A percentile compares a stretch with the other conserved stretches of the same genome.
Conservation (phyloP, 2,888 invertebrate species). For the Beris chalybata region DNA sequence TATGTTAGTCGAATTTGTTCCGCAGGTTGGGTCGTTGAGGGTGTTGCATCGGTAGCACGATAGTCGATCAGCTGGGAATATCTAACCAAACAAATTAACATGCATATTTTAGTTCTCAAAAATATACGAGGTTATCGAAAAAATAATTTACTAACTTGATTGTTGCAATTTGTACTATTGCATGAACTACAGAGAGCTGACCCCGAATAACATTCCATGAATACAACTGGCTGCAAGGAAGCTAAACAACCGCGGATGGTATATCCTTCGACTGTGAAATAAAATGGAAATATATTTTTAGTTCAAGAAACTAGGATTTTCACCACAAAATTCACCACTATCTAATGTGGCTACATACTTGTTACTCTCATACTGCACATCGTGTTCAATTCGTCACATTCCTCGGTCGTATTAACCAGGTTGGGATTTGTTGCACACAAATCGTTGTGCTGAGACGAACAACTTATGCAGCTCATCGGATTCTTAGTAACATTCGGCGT, state of each 20-base stretch:
- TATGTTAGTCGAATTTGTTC: too few relatives aligned
- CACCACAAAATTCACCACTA: too few relatives aligned
- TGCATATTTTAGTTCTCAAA: too few relatives aligned
- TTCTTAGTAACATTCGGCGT: not conserved
- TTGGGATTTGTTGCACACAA: slow-evolving; percentile 19
- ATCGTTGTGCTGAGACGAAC: slow-evolving; percentile 10
- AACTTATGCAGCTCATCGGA: slow-evolving; percentile 2
- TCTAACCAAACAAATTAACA: too few relatives aligned
- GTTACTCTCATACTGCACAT: slow-evolving; percentile 2
- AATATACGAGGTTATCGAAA: too few relatives aligned
- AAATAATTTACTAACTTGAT: not conserved
- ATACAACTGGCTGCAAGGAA: not conserved
- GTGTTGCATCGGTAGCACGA: too few relatives aligned
- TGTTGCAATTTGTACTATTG: slow-evolving; percentile 13
- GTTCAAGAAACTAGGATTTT: not conserved
- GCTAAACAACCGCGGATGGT: slow-evolving; percentile 20
- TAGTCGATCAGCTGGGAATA: too few relatives aligned
- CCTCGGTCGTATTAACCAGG: not conserved
- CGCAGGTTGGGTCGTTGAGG: too few relatives aligned
- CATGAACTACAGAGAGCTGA: slow-evolving; percentile 8
- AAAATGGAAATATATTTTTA: not conserved
- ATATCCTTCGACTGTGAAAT: slow-evolving; percentile 9
- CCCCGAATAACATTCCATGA: slow-evolving; percentile 9
- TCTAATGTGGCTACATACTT: not conserved
- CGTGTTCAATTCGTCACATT: slow-evolving; percentile 14